A percentile compares a stretch with the other conserved stretches of the same genome.
phyloP scores from a whole-genome alignment of 2,888 invertebrate species.

The Operophtera brumata region DNA sequence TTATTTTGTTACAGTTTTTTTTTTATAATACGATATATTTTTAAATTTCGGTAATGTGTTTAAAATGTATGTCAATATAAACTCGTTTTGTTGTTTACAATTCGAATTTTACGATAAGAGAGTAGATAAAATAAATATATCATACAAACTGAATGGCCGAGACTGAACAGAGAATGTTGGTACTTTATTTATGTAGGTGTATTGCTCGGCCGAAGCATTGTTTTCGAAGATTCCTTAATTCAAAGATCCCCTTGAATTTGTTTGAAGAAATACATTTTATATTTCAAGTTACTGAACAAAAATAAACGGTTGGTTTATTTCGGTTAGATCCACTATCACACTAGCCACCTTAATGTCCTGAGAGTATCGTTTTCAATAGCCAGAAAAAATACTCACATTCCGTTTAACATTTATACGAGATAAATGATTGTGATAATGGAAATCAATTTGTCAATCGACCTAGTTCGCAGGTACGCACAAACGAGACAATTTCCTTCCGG shows the following conservation, averaged over 20 bases:
- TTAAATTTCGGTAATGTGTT: too few relatives aligned
- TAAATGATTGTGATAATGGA: constrained; percentile 25
- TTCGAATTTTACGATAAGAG: too few relatives aligned
- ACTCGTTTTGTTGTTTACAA: too few relatives aligned
- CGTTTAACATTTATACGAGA: constrained; percentile 7
- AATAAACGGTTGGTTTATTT: not conserved
- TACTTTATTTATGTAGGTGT: constrained; percentile 4
- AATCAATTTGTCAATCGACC: constrained; percentile 26
- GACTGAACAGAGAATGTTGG: not conserved
- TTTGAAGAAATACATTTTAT: not conserved
- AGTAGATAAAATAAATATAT: too few relatives aligned
- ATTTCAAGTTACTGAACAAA: not conserved
- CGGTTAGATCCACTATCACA: not conserved
- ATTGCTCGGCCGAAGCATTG: constrained; percentile 5
- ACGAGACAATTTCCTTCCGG: constrained; percentile 23
- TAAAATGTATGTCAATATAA: too few relatives aligned
- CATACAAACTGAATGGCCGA: too few relatives aligned
- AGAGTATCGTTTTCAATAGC: not conserved
- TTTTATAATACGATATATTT: too few relatives aligned
- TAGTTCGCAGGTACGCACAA: constrained; percentile 23
- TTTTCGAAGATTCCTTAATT: not conserved
- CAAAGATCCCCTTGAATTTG: constrained; percentile 1
- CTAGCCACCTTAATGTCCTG: not conserved
- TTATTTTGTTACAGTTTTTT: too few relatives aligned
- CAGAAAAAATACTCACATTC: not conserved